Conservation (phyloP, 2,888 invertebrate species). For the Pilophorus perplexus region DNA sequence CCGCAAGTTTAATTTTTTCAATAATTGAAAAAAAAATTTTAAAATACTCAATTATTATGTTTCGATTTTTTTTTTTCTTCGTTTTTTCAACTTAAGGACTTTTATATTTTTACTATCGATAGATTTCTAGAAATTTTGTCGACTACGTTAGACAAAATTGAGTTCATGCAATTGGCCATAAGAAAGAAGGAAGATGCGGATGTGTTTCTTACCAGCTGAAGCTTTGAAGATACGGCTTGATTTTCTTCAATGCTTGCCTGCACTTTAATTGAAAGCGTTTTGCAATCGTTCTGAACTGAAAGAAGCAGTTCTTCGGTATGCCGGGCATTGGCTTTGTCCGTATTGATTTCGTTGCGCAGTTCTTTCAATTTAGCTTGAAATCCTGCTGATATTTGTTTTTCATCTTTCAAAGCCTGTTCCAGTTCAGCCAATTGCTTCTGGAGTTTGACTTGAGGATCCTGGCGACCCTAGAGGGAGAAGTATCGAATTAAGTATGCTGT, state of each 20-base stretch:
- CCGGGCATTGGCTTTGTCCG: conserved; percentile 60
- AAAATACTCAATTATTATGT: no score
- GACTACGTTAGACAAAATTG: no score
- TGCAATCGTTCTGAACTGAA: conserved; percentile 58
- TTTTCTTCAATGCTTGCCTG: conserved; percentile 64
- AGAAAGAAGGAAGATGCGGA: not conserved
- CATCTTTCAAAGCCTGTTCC: conserved; percentile 71
- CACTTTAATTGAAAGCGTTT: conserved; percentile 54
- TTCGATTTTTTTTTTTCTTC: no score
- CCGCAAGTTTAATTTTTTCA: no score
- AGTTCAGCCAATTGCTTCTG: conserved; percentile 87
- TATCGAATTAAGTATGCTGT: no score
- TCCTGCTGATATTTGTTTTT: conserved; percentile 71
- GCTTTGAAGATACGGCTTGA: conserved; percentile 61
- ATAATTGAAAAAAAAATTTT: no score
- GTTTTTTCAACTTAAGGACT: no score
- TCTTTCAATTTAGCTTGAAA: conserved; percentile 77
- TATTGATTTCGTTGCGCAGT: conserved; percentile 66
- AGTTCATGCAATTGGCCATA: not conserved
- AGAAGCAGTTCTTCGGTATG: conserved; percentile 57
- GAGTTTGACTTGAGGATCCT: conserved; percentile 79
- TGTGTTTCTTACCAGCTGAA: conserved; percentile 56
- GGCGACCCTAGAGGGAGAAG: no score
- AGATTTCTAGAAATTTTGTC: no score
- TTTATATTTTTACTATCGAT: no score